phyloP scores from a whole-genome alignment of 2,113 vertebrate species.

The Xiphorhynchus elegans region DNA sequence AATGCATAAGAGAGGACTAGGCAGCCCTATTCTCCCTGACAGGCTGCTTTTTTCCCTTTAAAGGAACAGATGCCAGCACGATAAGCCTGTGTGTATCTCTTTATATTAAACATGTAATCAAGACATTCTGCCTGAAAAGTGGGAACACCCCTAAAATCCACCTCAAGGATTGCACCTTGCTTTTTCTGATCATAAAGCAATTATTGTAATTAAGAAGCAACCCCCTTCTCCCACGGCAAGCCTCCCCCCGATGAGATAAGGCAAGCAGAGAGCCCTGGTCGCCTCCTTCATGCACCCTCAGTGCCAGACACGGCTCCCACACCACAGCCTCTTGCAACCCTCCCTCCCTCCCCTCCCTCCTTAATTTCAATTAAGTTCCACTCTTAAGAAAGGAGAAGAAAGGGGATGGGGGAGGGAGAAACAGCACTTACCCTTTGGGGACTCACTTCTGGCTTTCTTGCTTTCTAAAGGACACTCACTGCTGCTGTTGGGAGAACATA shows the following conservation, averaged over 20 bases:
- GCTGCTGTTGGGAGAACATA: conserved; percentile 90
- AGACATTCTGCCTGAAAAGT: neutral
- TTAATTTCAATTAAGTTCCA: conserved; percentile 33
- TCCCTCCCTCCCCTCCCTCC: conserved; percentile 1
- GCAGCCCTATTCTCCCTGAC: conserved; percentile 41
- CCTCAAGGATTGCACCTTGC: neutral
- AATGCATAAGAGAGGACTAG: conserved; percentile 18
- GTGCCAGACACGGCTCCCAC: neutral
- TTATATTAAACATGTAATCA: neutral
- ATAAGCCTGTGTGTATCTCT: neutral
- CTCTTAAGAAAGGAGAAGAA: conserved; percentile 36
- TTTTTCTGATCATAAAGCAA: neutral
- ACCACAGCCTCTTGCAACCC: neutral
- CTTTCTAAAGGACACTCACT: conserved; percentile 91
- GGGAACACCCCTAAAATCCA: neutral
- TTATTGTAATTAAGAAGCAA: conserved; percentile 49
- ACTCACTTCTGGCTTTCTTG: conserved; percentile 91
- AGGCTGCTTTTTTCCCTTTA: conserved; percentile 49
- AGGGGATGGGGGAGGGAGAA: conserved; percentile 22
- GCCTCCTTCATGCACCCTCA: conserved; percentile 31
- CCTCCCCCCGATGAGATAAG: conserved; percentile 1
- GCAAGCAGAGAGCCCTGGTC: neutral
- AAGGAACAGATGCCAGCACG: conserved; percentile 62
- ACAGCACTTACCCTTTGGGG: conserved; percentile 88
- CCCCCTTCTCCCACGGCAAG: neutral